Evolutionary conservation across 2,888 invertebrate genomes (phyloP).

Genomic region (Drosophila subquinaria): DNA sequence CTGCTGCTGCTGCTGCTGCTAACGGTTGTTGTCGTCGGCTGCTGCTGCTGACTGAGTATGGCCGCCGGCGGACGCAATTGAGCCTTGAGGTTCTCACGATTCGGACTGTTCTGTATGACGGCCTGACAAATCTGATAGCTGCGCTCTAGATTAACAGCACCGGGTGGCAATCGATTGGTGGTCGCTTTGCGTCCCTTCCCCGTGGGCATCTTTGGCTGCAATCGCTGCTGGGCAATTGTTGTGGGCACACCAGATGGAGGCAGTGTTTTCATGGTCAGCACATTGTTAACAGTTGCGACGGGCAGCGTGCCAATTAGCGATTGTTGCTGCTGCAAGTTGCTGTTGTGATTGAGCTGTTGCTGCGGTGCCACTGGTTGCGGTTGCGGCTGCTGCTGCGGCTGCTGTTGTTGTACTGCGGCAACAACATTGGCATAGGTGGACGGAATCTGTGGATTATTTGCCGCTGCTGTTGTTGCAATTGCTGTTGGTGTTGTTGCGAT

Average conservation of each 20-base stretch:
- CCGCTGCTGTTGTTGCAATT: slow-evolving; percentile 29
- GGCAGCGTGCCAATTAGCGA: slow-evolving; percentile 71
- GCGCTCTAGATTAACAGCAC: slow-evolving; percentile 96
- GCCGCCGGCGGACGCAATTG: slow-evolving; percentile 95
- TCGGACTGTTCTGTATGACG: slow-evolving; percentile 97
- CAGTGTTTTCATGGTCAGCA: slow-evolving; percentile 81
- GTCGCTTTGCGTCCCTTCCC: slow-evolving; percentile 86
- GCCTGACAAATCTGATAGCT: slow-evolving; percentile 98
- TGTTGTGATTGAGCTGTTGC: slow-evolving; percentile 59
- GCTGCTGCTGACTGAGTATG: slow-evolving; percentile 86
- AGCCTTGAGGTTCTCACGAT: slow-evolving; percentile 93
- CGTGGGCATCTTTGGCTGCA: slow-evolving; percentile 82
- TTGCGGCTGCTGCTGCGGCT: slow-evolving; percentile 25
- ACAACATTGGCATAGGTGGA: slow-evolving; percentile 77
- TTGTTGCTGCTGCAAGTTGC: slow-evolving; percentile 49
- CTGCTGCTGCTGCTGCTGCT: slow-evolving; percentile 64
- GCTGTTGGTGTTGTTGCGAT: slow-evolving; percentile 26
- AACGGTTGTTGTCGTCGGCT: slow-evolving; percentile 37
- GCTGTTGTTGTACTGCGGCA: slow-evolving; percentile 43
- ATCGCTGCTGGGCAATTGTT: slow-evolving; percentile 84
- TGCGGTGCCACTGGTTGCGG: slow-evolving; percentile 48
- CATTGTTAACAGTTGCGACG: slow-evolving; percentile 83
- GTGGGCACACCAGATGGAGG: slow-evolving; percentile 83
- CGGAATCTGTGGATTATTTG: slow-evolving; percentile 72
- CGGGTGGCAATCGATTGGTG: slow-evolving; percentile 92